Conservation (phyloP, 1,140 invertebrate species). For the Diuraphis noxia region DNA sequence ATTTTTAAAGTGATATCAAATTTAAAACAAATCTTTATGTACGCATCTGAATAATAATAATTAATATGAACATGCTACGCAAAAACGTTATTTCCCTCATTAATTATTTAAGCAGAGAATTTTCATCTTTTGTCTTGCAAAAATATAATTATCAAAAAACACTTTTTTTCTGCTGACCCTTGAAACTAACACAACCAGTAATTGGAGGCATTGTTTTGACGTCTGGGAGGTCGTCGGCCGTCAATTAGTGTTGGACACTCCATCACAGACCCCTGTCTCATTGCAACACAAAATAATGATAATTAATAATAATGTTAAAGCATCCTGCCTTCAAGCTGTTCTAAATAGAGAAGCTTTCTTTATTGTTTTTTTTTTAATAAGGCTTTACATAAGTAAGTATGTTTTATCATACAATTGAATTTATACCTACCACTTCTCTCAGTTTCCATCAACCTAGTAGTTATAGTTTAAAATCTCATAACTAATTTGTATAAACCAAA, state of each 20-base stretch:
- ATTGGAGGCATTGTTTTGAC: conserved; percentile 52
- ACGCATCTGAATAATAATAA: background rate
- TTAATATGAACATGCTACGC: background rate
- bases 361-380: background rate
- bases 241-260: conserved; percentile 53
- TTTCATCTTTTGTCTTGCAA: conserved; percentile 36
- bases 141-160: conserved; percentile 47
- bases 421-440: background rate
- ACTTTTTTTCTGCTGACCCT: conserved; percentile 27
- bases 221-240: conserved; percentile 36
- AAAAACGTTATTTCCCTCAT: conserved; percentile 9
- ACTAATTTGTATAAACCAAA: background rate
- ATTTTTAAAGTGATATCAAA: background rate
- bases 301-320: conserved; percentile 43
- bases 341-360: conserved; percentile 19
- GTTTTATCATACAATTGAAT: conserved; percentile 29
- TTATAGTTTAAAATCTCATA: background rate
- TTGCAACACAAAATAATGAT: conserved; percentile 22
- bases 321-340: conserved; percentile 1
- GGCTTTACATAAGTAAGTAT: conserved; percentile 1
- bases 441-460: background rate
- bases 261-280: conserved; percentile 32
- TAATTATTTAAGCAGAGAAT: conserved; percentile 50
- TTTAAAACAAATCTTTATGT: conserved; percentile 2
- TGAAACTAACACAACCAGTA: conserved; percentile 41